Evolutionary conservation across 2,797 vertebrate species (phyloP).

Genomic region (Typhlichthys subterraneus): DNA sequence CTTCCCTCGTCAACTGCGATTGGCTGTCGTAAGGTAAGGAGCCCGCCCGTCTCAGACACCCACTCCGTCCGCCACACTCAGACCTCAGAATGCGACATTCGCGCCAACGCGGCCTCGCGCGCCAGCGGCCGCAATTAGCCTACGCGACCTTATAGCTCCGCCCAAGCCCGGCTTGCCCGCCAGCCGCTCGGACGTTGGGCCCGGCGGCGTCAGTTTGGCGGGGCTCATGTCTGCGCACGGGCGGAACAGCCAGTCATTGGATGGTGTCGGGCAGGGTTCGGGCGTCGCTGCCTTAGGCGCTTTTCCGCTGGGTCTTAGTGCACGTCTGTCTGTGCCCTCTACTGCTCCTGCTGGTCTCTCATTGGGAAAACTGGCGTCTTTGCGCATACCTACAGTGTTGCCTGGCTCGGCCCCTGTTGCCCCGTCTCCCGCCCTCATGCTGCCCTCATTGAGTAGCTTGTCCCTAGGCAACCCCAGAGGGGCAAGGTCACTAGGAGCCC

Average conservation of each 20-base stretch:
- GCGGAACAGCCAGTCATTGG: constrained; percentile 40
- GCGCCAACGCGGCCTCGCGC: constrained; percentile 27
- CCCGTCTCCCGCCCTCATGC: constrained; percentile 51
- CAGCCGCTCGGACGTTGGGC: constrained; percentile 9
- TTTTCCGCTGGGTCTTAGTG: constrained; percentile 34
- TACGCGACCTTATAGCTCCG: constrained; percentile 61
- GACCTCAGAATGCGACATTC: constrained; percentile 25
- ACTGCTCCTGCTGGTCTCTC: constrained; percentile 57
- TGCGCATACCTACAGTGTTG: constrained; percentile 44
- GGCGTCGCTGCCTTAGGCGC: constrained; percentile 30
- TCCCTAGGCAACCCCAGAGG: constrained; percentile 63
- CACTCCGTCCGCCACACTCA: constrained; percentile 52
- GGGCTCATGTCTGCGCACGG: constrained; percentile 70
- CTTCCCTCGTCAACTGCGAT: constrained; percentile 77
- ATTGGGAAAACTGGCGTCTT: constrained; percentile 57
- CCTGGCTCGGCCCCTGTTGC: constrained; percentile 36
- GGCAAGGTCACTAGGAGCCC: constrained; percentile 43
- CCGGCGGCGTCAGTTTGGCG: constrained; percentile 60
- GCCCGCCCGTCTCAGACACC: constrained; percentile 83
- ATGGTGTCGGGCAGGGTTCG: constrained; percentile 22
- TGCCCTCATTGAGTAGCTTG: constrained; percentile 70
- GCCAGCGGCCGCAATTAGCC: constrained; percentile 42
- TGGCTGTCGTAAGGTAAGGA: constrained; percentile 99
- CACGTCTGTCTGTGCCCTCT: constrained; percentile 40
- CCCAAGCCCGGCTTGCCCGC: constrained; percentile 31